Evolutionary conservation across 53 echinoderm and acorn worm species (phyloP).

Genomic region (Apostichopus leukothele): DNA sequence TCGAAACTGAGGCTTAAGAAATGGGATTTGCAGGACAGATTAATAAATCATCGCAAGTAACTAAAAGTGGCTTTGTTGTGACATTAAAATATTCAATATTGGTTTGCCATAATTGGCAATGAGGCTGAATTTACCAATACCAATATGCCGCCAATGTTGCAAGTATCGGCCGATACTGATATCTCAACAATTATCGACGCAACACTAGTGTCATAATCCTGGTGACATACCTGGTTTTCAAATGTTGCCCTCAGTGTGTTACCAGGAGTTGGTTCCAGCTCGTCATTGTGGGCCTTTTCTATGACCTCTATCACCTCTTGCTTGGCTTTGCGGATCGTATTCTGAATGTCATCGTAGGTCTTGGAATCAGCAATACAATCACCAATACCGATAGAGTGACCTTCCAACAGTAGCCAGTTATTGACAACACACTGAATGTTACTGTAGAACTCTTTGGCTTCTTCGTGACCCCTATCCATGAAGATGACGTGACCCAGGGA

Average conservation of each 20-base stretch:
- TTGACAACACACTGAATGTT: constrained; percentile 94
- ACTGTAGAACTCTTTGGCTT: constrained; percentile 95
- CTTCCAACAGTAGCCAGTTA: constrained; percentile 96
- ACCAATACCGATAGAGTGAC: constrained; percentile 88
- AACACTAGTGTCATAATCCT: not conserved
- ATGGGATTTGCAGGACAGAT: too few relatives aligned
- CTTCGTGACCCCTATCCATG: constrained; percentile 94
- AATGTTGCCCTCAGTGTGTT: constrained; percentile 98
- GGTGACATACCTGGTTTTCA: constrained; percentile 88
- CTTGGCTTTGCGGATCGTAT: constrained; percentile 94
- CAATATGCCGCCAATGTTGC: not conserved
- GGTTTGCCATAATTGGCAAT: too few relatives aligned
- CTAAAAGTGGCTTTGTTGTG: too few relatives aligned
- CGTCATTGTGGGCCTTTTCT: constrained; percentile 98
- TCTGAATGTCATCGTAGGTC: constrained; percentile 96
- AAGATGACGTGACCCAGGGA: constrained; percentile 95
- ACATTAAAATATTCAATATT: too few relatives aligned
- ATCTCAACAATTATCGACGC: too few relatives aligned
- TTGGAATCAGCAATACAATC: constrained; percentile 95
- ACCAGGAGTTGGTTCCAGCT: constrained; percentile 95
- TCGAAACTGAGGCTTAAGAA: too few relatives aligned
- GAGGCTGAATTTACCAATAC: too few relatives aligned
- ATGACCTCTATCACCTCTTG: constrained; percentile 98
- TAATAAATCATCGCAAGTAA: too few relatives aligned
- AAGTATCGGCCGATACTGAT: too few relatives aligned